These are phyloP conservation scores for Platorchestia sp. DNA, from an alignment of 1,140 invertebrate species.

Conservation along the genomic window DNA sequence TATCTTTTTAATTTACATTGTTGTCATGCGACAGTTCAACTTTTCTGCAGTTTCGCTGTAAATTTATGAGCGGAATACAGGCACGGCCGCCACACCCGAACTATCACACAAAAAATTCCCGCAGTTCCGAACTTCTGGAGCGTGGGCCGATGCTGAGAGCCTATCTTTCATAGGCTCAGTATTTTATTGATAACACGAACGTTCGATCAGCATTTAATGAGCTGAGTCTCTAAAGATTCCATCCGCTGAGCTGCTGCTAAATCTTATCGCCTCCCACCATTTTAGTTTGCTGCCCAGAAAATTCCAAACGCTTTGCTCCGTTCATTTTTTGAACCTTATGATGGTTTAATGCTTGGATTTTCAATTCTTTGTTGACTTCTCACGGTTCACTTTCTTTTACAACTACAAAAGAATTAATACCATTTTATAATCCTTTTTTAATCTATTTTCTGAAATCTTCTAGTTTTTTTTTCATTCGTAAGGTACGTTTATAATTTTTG, in stretches of 20 bases:
- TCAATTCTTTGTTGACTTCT: neutral
- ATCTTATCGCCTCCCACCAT: neutral
- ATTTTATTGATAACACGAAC: slow-evolving; percentile 9
- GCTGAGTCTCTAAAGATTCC: slow-evolving; percentile 4
- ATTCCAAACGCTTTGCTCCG: neutral
- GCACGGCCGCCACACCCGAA: neutral
- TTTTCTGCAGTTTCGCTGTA: neutral
- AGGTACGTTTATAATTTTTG: too few relatives aligned
- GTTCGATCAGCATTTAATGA: slow-evolving; percentile 36
- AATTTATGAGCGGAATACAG: neutral
- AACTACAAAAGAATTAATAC: neutral
- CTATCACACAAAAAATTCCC: neutral
- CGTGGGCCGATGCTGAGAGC: neutral
- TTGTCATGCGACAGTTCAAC: neutral
- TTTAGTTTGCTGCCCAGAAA: neutral
- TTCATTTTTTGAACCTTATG: neutral
- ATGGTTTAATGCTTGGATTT: neutral
- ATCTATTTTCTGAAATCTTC: neutral
- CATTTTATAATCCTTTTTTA: neutral
- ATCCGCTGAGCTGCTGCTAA: neutral
- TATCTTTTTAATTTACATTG: neutral
- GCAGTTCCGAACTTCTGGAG: neutral
- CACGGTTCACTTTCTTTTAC: neutral
- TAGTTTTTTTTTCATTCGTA: neutral
- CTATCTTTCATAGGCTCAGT: slow-evolving; percentile 2